phyloP scores from a whole-genome alignment of 2,797 vertebrate genomes.

The Monodelphis domestica region DNA sequence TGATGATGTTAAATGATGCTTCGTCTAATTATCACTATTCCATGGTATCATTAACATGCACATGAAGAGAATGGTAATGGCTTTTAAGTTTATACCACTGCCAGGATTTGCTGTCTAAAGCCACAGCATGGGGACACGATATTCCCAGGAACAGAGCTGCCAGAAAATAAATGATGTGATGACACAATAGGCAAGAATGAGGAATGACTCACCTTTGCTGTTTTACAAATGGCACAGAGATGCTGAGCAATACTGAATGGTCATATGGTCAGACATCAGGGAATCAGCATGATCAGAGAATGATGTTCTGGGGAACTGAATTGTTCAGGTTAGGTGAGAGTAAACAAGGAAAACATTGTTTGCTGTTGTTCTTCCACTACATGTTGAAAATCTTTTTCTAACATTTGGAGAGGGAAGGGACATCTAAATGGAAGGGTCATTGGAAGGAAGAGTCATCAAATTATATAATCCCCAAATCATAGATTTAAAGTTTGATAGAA shows the following conservation, averaged over 20 bases:
- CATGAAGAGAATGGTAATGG: constrained; percentile 80
- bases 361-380: background rate
- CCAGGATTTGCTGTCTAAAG: constrained; percentile 68
- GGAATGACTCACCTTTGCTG: background rate
- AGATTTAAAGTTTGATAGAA: background rate
- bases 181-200: background rate
- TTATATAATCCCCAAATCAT: background rate
- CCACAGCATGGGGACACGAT: constrained; percentile 15
- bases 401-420: background rate
- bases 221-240: background rate
- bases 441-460: background rate
- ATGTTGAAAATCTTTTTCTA: background rate
- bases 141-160: constrained; percentile 49
- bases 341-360: background rate
- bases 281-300: background rate
- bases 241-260: background rate
- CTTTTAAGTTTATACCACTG: constrained; percentile 46
- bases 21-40: constrained; percentile 81
- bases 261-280: background rate
- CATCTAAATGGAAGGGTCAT: background rate
- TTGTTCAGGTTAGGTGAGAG: background rate
- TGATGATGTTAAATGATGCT: constrained; percentile 83
- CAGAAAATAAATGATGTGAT: background rate
- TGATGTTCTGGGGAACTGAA: background rate
- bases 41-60: constrained; percentile 77